Conservation (phyloP, 2,888 invertebrate genomes). For the Drosophila hawaiiensis region DNA sequence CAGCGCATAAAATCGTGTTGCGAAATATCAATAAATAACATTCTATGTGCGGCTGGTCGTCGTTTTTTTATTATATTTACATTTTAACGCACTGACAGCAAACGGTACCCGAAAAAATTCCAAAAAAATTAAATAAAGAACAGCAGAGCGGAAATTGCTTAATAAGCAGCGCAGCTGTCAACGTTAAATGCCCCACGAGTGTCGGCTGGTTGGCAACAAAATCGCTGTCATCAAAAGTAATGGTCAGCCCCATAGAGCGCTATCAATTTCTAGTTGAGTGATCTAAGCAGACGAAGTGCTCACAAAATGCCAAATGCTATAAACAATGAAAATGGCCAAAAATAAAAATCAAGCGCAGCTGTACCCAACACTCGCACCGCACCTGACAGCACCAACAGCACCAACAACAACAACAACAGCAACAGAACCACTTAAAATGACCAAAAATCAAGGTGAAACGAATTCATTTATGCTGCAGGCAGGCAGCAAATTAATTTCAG, state of each 20-base stretch:
- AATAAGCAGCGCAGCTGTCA: constrained; percentile 75
- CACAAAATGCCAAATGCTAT: constrained; percentile 52
- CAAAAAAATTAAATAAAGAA: constrained; percentile 11
- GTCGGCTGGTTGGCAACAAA: constrained; percentile 19
- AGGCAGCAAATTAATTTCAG: constrained; percentile 71
- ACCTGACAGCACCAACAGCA: neutral
- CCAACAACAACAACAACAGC: neutral
- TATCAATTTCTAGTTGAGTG: constrained; percentile 76
- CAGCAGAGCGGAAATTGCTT: constrained; percentile 62
- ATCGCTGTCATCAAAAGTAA: constrained; percentile 69
- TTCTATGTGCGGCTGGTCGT: constrained; percentile 48
- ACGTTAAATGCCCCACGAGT: constrained; percentile 27
- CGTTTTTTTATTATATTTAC: constrained; percentile 18
- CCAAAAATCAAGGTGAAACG: constrained; percentile 60
- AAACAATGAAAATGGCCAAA: constrained; percentile 61
- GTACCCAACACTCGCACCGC: constrained; percentile 4
- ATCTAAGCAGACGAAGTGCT: constrained; percentile 69
- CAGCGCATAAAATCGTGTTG: constrained; percentile 44
- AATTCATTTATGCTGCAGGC: constrained; percentile 70
- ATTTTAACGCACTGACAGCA: constrained; percentile 24
- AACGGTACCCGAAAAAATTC: constrained; percentile 24
- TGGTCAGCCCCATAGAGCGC: constrained; percentile 49
- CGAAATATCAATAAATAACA: constrained; percentile 71
- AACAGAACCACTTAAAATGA: constrained; percentile 51
- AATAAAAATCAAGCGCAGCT: constrained; percentile 40